These are phyloP conservation scores for Puffinus mauretanicus DNA, from an alignment of 2,113 vertebrate species.

Conservation along the genomic window DNA sequence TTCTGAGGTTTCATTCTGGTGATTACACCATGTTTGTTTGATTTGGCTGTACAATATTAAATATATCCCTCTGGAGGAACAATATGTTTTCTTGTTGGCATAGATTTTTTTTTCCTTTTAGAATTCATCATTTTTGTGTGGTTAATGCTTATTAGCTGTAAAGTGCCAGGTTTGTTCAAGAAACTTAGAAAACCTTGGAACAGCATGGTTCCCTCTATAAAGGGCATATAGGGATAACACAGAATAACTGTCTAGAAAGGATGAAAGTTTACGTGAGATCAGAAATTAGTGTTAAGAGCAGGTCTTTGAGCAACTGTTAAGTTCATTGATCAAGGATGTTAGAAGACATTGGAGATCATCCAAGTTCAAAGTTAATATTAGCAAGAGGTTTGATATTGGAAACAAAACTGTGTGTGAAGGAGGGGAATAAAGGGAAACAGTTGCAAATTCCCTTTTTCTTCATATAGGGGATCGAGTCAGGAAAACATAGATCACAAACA, in stretches of 20 bases:
- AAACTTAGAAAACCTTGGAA: neutral
- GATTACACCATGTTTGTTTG: constrained; percentile 57
- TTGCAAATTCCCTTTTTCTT: neutral
- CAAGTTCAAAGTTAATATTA: neutral
- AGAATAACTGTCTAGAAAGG: neutral
- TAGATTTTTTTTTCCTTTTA: neutral
- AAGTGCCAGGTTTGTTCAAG: constrained; percentile 16
- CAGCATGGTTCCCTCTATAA: neutral
- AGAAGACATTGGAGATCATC: neutral
- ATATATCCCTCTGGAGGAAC: constrained; percentile 31
- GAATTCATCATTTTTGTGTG: constrained; percentile 2
- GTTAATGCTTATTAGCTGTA: neutral
- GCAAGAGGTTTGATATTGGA: neutral
- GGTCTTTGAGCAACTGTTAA: neutral
- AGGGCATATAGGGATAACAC: neutral
- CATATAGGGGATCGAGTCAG: neutral
- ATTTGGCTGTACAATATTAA: constrained; percentile 45
- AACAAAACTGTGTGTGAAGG: neutral
- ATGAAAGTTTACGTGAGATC: neutral
- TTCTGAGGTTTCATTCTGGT: constrained; percentile 46
- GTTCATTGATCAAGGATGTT: neutral
- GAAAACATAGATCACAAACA: neutral
- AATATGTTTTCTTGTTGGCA: constrained; percentile 35
- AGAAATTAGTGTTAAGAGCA: neutral
- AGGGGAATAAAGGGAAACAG: neutral